A percentile compares a stretch with the other conserved stretches of the same genome.
Evolutionary conservation across 2,113 vertebrate genomes (phyloP).

Genomic region (Hucho hucho): DNA sequence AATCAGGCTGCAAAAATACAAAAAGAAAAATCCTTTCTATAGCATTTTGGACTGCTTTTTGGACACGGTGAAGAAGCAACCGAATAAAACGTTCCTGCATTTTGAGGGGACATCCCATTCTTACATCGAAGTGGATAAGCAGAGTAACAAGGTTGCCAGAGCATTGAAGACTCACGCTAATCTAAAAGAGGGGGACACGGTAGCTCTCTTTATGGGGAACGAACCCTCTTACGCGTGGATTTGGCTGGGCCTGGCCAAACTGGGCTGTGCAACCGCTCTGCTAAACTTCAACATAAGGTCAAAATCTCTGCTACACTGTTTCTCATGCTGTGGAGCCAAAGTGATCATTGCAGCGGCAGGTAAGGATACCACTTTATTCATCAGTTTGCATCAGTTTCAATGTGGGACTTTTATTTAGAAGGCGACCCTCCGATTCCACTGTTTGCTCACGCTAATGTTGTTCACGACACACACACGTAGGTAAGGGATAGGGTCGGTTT

Average conservation of each 20-base stretch:
- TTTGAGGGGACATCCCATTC: conserved; percentile 68
- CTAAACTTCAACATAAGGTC: conserved; percentile 80
- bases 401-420: too few relatives aligned
- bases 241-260: conserved; percentile 77
- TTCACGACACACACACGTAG: too few relatives aligned
- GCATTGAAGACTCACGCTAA: conserved; percentile 58
- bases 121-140: conserved; percentile 69
- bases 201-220: conserved; percentile 77
- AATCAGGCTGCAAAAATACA: conserved; percentile 39
- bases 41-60: conserved; percentile 75
- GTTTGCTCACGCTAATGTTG: too few relatives aligned
- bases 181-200: conserved; percentile 70
- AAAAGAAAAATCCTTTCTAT: conserved; percentile 59
- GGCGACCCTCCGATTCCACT: too few relatives aligned
- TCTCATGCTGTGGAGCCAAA: conserved; percentile 75
- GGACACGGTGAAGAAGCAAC: conserved; percentile 59
- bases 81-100: conserved; percentile 67
- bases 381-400: too few relatives aligned
- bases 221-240: conserved; percentile 73
- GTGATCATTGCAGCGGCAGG: conserved; percentile 73
- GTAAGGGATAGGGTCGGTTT: too few relatives aligned
- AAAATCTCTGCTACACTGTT: conserved; percentile 77
- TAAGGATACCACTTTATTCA: conserved; percentile 27
- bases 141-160: conserved; percentile 72
- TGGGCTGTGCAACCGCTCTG: conserved; percentile 75